Evolutionary conservation across 2,113 vertebrate species (phyloP).

Genomic region (Neogobius melanostomus): DNA sequence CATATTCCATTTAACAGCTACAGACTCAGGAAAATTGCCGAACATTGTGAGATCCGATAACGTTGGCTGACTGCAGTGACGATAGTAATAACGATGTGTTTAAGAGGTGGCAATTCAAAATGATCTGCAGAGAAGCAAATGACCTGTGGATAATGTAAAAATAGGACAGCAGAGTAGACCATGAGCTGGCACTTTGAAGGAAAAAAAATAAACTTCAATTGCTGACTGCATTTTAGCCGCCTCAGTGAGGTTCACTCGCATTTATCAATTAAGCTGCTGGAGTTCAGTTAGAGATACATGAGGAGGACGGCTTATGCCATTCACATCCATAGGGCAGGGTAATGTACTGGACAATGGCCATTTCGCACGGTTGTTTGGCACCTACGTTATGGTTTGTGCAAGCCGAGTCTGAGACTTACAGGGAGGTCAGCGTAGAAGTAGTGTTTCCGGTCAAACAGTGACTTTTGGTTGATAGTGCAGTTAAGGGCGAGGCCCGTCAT

Average conservation of each 20-base stretch:
- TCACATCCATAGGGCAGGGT: slow-evolving; percentile 18
- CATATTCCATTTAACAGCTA: slow-evolving; percentile 6
- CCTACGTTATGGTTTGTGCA: not conserved
- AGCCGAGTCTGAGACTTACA: slow-evolving; percentile 77
- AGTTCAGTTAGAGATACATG: slow-evolving; percentile 20
- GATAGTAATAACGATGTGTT: slow-evolving; percentile 25
- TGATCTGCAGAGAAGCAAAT: slow-evolving; percentile 39
- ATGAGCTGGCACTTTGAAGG: slow-evolving; percentile 24
- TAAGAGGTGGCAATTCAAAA: slow-evolving; percentile 18
- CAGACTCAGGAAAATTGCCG: not conserved
- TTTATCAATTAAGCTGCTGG: slow-evolving; percentile 33
- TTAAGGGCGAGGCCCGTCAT: slow-evolving; percentile 92
- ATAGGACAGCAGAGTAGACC: slow-evolving; percentile 20
- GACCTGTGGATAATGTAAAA: slow-evolving; percentile 37
- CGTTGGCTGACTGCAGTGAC: slow-evolving; percentile 6
- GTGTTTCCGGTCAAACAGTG: slow-evolving; percentile 97
- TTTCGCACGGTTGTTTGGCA: slow-evolving; percentile 15
- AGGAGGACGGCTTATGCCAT: slow-evolving; percentile 14
- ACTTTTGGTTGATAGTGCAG: slow-evolving; percentile 93
- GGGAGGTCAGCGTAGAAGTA: slow-evolving; percentile 98
- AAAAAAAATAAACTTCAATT: slow-evolving; percentile 11
- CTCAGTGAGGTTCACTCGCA: slow-evolving; percentile 45
- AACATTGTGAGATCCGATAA: not conserved
- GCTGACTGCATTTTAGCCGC: slow-evolving; percentile 42
- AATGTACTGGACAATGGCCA: slow-evolving; percentile 9